phyloP scores from a whole-genome alignment of 2,888 invertebrate species.

The Crossocerus cetratus region DNA sequence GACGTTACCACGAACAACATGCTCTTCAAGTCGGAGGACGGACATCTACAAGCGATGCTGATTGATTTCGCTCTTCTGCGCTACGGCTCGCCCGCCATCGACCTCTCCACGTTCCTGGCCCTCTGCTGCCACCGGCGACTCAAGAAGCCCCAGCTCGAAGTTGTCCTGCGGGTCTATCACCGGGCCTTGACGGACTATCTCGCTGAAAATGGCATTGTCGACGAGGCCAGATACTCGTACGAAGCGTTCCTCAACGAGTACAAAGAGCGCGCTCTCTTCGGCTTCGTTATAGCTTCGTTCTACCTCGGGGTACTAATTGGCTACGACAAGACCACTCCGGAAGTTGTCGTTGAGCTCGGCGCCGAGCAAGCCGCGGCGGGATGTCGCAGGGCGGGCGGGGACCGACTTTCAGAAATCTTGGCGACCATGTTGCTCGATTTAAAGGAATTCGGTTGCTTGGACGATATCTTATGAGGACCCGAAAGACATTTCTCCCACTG shows the following conservation, averaged over 20 bases:
- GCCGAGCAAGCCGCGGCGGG: fast-evolving
- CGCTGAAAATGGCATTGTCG: slow-evolving; percentile 44
- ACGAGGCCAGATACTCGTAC: slow-evolving; percentile 59
- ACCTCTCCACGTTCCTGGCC: slow-evolving; percentile 66
- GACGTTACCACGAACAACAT: slow-evolving; percentile 69
- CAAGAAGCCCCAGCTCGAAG: slow-evolving; percentile 42
- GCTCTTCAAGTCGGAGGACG: slow-evolving; percentile 52
- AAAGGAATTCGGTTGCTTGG: slow-evolving; percentile 59
- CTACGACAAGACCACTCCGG: fast-evolving
- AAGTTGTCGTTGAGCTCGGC: fast-evolving
- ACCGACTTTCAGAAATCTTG: slow-evolving; percentile 57
- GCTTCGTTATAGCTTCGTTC: slow-evolving; percentile 59
- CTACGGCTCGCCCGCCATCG: slow-evolving; percentile 66
- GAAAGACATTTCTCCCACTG: too few relatives aligned
- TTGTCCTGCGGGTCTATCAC: slow-evolving; percentile 62
- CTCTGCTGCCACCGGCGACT: slow-evolving; percentile 49
- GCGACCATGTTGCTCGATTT: slow-evolving; percentile 67
- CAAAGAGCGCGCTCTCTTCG: slow-evolving; percentile 56
- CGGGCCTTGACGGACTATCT: slow-evolving; percentile 56
- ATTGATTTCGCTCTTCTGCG: slow-evolving; percentile 66
- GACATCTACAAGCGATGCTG: slow-evolving; percentile 42
- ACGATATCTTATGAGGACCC: slow-evolving; percentile 31
- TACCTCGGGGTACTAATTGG: slow-evolving; percentile 52
- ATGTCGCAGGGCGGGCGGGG: slow-evolving; percentile 52
- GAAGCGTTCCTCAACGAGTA: slow-evolving; percentile 64